Evolutionary conservation across 2,113 vertebrate genomes (phyloP), one percentile per base, ranked within the genome.

Genomic region (Syngnathus floridae): DNA sequence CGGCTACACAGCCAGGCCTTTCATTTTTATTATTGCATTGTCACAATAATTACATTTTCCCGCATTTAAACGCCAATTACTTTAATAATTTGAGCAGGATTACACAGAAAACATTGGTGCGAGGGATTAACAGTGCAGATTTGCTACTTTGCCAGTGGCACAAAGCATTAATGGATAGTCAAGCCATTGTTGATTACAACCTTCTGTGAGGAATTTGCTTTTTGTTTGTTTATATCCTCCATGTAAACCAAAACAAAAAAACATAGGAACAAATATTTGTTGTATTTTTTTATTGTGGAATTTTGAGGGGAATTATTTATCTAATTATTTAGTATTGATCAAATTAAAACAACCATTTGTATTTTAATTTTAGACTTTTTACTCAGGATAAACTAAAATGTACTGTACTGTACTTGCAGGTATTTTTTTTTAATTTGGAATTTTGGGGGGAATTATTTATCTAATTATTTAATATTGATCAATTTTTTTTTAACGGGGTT

Each of bases 41-140:
- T 22, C 21, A 26, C 12, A 43, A 61, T 61, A 2, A 43, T 26
- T 61, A 6, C n/a, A 40, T 6, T 61, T 61, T 26, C 8, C n/a
- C 16, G 59, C 13, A 36, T 61, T 31, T n/a, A 21, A 55, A 57
- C 14, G 26, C 38, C 17, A 62, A 54, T 61, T 61, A 61, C 59
- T 43, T 41, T 61, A 22, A 61, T 61, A 43, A 43, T 61, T 61
- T 21, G 40, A 43, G 59, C 40, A 21, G 59, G 59, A 61, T 61
- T 61, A 61, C 59, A 61, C 21, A 17, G 21, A 14, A 35, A 43
- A 43, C 38, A 26, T 43, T 61, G 38, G 40, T 61, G 59, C 22
- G 13, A 61, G 59, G 59, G 59, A 61, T 61, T 61, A 61, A 22
- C 40, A n/a, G 16, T 41, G 43, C 35, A 51, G 31, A 12, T 67